phyloP scores from a whole-genome alignment of 2,888 invertebrate species.

The Sthenelais limicola region DNA sequence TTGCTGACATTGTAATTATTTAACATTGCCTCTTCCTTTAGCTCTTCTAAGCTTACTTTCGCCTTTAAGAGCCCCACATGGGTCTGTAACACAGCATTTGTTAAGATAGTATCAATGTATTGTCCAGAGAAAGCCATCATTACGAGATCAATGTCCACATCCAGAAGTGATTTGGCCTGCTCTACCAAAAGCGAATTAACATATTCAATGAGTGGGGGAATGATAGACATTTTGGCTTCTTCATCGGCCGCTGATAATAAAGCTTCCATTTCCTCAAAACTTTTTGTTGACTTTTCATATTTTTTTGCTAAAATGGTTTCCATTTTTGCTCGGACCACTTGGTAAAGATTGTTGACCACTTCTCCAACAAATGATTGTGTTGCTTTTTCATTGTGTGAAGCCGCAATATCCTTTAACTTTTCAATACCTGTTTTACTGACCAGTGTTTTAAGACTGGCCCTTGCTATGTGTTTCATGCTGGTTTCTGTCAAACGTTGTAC shows the following conservation, averaged over 20 bases:
- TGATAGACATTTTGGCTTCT: constrained; percentile 3
- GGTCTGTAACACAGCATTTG: constrained; percentile 45
- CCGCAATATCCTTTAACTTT: neutral
- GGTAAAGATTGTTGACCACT: constrained; percentile 25
- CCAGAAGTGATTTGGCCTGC: constrained; percentile 34
- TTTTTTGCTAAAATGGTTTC: neutral
- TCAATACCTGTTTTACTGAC: neutral
- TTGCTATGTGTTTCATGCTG: constrained; percentile 8
- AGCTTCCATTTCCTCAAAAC: neutral
- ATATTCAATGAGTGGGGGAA: constrained; percentile 42
- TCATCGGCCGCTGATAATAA: neutral
- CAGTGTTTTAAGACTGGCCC: constrained; percentile 13
- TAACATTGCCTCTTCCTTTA: neutral
- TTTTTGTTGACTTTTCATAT: neutral
- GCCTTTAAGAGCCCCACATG: constrained; percentile 38
- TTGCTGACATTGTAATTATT: constrained; percentile 11
- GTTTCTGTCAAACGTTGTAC: constrained; percentile 1
- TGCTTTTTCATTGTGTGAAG: neutral
- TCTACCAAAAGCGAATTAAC: constrained; percentile 28
- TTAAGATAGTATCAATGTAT: constrained; percentile 46
- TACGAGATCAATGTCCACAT: constrained; percentile 44
- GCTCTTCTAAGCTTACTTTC: neutral
- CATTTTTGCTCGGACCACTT: constrained; percentile 1
- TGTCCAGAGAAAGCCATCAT: constrained; percentile 45
- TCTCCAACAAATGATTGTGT: constrained; percentile 10